These are phyloP conservation scores for Zosterops pallidus DNA, from an alignment of 2,113 vertebrate genomes.

Conservation along the genomic window DNA sequence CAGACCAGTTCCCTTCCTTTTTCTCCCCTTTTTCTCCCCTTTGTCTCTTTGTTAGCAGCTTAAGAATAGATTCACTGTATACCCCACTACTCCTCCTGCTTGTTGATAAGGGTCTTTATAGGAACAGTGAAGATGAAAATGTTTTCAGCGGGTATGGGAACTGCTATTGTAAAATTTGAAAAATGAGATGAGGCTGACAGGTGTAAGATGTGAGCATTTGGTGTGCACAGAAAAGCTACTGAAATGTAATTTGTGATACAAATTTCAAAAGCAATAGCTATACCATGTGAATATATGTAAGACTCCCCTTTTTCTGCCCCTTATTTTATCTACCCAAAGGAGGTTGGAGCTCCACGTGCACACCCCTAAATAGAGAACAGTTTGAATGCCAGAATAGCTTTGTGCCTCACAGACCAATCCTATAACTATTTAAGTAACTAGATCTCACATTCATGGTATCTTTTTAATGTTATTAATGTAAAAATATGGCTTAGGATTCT, in stretches of 20 bases:
- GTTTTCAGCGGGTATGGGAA: not conserved
- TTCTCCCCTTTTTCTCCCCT: not conserved
- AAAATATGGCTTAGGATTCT: not conserved
- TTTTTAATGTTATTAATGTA: not conserved
- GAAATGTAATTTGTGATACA: not conserved
- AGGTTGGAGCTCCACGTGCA: not conserved
- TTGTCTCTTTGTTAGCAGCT: not conserved
- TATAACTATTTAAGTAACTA: not conserved
- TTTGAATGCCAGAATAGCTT: not conserved
- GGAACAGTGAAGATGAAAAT: not conserved
- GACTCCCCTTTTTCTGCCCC: not conserved
- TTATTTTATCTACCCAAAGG: not conserved
- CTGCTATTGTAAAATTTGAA: not conserved
- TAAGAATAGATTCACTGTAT: not conserved
- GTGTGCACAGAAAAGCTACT: not conserved
- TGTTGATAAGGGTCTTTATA: not conserved
- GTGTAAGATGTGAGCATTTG: not conserved
- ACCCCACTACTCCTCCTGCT: not conserved
- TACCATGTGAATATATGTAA: not conserved
- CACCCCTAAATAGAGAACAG: not conserved
- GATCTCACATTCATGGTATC: not conserved
- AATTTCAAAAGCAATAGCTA: not conserved
- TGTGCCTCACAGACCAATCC: not conserved
- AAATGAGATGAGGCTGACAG: not conserved
- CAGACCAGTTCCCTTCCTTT: not conserved